A percentile compares a stretch with the other conserved stretches of the same genome.
Conservation (phyloP, 2,113 vertebrate genomes). For the Ursus arctos region DNA sequence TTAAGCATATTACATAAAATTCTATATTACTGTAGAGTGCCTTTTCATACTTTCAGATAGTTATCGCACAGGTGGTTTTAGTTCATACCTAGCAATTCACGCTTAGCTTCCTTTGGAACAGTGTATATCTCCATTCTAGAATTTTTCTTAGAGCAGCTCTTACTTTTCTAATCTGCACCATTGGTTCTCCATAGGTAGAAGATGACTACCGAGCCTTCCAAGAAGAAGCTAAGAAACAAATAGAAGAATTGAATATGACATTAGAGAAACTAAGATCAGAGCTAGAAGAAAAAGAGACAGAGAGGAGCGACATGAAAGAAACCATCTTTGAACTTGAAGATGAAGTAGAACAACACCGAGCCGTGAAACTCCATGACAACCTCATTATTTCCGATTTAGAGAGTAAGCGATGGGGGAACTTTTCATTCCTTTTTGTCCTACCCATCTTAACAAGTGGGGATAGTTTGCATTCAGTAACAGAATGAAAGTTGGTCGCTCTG, state of each 20-base stretch:
- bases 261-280: constrained; percentile 94
- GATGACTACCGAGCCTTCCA: constrained; percentile 94
- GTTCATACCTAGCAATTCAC: neutral
- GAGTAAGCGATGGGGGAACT: constrained; percentile 88
- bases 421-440: neutral
- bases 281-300: constrained; percentile 95
- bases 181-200: constrained; percentile 90
- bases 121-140: neutral
- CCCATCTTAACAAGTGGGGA: neutral
- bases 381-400: constrained; percentile 97
- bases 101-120: neutral
- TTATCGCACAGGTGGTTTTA: neutral
- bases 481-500: neutral
- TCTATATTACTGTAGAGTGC: neutral
- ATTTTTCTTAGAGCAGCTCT: neutral
- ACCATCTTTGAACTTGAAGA: constrained; percentile 98
- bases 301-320: constrained; percentile 97
- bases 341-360: constrained; percentile 97
- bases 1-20: neutral
- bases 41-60: neutral
- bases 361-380: constrained; percentile 98
- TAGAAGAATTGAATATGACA: constrained; percentile 92
- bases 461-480: neutral
- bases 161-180: neutral
- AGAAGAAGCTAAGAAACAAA: constrained; percentile 94